Percentiles rank a stretch among this genome's conserved stretches.
These are phyloP conservation scores for Opisthocomus hoazin DNA, from an alignment of 2,113 vertebrate species.

Conservation along the genomic window DNA sequence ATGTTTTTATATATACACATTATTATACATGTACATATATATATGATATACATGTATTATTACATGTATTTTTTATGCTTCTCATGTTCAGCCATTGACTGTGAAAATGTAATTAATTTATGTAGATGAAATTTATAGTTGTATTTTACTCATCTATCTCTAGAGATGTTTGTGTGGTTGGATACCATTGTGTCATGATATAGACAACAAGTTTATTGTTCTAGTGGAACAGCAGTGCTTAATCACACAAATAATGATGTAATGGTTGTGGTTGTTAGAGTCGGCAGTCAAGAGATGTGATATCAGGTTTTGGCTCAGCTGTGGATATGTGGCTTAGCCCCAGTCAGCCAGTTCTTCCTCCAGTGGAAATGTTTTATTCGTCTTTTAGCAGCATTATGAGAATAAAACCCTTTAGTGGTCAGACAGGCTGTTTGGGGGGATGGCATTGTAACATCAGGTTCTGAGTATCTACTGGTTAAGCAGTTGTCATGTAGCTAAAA, in stretches of 20 bases:
- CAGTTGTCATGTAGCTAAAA: background rate
- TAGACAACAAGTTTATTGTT: background rate
- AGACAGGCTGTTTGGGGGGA: background rate
- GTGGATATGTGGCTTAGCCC: background rate
- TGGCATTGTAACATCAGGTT: background rate
- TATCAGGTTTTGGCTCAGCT: background rate
- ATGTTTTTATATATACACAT: no score
- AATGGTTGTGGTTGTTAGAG: background rate
- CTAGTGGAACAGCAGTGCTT: background rate
- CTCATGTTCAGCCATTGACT: background rate
- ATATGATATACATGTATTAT: no score
- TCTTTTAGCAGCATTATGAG: background rate
- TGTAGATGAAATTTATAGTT: background rate
- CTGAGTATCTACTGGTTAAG: background rate
- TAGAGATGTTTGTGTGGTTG: background rate
- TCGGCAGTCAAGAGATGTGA: background rate
- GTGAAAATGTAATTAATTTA: background rate
- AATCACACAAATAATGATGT: constrained; percentile 1
- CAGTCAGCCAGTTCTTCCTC: background rate
- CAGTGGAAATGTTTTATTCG: background rate
- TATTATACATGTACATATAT: no score
- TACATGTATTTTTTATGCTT: background rate
- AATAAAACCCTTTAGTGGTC: background rate
- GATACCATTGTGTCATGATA: background rate
- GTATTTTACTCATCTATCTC: background rate